These are phyloP conservation scores for Chironomus tepperi DNA, from an alignment of 1,140 invertebrate genomes.

Conservation along the genomic window DNA sequence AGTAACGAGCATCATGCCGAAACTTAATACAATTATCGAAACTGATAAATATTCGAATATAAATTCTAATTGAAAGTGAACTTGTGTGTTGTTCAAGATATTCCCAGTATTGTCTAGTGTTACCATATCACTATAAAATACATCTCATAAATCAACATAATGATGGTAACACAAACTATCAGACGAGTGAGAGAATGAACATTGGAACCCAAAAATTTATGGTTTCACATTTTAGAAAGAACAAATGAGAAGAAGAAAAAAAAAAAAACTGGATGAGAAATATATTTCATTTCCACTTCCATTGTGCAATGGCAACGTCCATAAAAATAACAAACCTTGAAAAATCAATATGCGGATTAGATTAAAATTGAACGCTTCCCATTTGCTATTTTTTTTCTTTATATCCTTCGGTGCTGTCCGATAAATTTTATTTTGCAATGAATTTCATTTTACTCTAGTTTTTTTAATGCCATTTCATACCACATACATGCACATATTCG, in stretches of 20 bases:
- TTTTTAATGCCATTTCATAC: no score
- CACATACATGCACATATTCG: no score
- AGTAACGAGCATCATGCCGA: background rate
- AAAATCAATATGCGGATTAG: constrained; percentile 6
- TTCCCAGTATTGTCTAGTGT: background rate
- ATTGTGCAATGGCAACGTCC: background rate
- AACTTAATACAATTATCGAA: constrained; percentile 8
- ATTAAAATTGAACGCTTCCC: background rate
- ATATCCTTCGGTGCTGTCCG: background rate
- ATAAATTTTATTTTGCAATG: constrained; percentile 10
- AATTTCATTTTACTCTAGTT: background rate
- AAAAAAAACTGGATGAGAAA: background rate
- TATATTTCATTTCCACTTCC: background rate
- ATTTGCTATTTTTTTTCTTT: background rate
- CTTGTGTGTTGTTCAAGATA: background rate
- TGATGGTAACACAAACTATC: no score
- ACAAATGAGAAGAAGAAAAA: no score
- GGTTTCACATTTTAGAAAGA: constrained; percentile 14
- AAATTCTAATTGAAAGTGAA: constrained; percentile 20
- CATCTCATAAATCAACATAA: no score
- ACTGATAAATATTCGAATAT: constrained; percentile 20
- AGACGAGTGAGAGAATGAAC: background rate
- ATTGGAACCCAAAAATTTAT: background rate
- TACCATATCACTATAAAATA: no score
- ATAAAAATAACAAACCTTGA: background rate